Evolutionary conservation across 2,113 vertebrate species (phyloP), one percentile per base, ranked within the genome.

Genomic region (Sebastes fasciatus): DNA sequence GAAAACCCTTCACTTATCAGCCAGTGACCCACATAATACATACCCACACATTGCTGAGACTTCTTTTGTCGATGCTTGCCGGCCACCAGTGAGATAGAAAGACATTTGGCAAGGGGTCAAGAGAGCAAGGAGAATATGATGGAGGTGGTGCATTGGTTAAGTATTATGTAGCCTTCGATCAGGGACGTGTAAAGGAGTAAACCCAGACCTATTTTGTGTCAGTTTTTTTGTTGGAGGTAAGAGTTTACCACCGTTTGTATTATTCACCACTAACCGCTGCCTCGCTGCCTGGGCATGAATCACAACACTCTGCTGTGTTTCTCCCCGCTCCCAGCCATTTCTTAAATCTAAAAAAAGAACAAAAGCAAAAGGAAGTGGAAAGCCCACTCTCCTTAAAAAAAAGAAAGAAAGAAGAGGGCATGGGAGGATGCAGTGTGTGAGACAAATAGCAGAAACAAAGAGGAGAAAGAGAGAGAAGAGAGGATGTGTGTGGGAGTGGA

Each of bases 401-500:
- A 43, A 48, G 12, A 40, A n/a, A 57, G 23, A 19, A 14, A 72
- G 42, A 13, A 63, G 42, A 79, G 63, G 10, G 42, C 66, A 83
- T 40, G 58, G 57, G 76, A 84, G 68, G 75, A 83, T 4, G 14
- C 77, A 71, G 73, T 72, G 4, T 74, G 76, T 66, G 83, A 88
- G 73, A 77, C 74, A 68, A 79, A 76, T 14, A 74, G 63, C 70
- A 72, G 55, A 81, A 58, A 85, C 75, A 74, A 83, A 80, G 67
- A 71, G 45, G 34, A 73, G 64, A 67, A 11, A 74, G 77, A 79
- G 14, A 54, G 68, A 34, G 34, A 34, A 34, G 34, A 34, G n/a
- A 81, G 83, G 80, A 85, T 87, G 78, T 87, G 80, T 51, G 90
- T 77, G 79, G 88, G 86, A 80, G 80, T 11, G 68, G 11, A 70